These are phyloP conservation scores for Limenitis camilla DNA, from an alignment of 2,888 invertebrate genomes.

Conservation along the genomic window DNA sequence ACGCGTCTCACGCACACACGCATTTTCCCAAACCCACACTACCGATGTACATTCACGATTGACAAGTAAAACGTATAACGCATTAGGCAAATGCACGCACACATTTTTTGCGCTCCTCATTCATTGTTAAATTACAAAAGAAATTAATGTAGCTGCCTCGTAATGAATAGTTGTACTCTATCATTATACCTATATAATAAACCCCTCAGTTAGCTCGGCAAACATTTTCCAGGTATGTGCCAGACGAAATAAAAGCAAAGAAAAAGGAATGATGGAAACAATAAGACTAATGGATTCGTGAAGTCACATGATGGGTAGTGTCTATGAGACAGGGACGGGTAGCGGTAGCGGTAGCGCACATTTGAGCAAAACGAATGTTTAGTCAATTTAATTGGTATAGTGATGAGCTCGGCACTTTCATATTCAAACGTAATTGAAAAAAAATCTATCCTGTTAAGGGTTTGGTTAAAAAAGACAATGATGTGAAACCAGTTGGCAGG, in stretches of 20 bases:
- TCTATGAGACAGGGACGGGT: slow-evolving; percentile 18
- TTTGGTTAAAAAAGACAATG: slow-evolving; percentile 23
- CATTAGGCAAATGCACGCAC: slow-evolving; percentile 45
- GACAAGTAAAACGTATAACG: slow-evolving; percentile 33
- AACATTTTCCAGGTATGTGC: slow-evolving; percentile 16
- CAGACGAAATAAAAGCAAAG: slow-evolving; percentile 19
- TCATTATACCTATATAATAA: slow-evolving; percentile 25
- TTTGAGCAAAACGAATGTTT: slow-evolving; percentile 40
- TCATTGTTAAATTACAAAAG: slow-evolving; percentile 29
- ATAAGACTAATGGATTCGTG: slow-evolving; percentile 15
- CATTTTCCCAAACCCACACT: slow-evolving; percentile 36
- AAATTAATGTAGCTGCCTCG: slow-evolving; percentile 23
- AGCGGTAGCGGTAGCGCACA: slow-evolving; percentile 20
- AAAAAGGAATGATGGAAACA: slow-evolving; percentile 11
- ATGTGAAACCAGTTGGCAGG: slow-evolving; percentile 23
- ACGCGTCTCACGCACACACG: slow-evolving; percentile 52
- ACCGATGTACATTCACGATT: slow-evolving; percentile 18
- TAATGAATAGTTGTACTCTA: slow-evolving; percentile 22
- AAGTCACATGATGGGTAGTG: slow-evolving; percentile 19
- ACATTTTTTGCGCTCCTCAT: slow-evolving; percentile 27
- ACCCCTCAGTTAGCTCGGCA: not conserved
- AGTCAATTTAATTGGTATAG: slow-evolving; percentile 41
- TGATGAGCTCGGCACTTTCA: slow-evolving; percentile 33
- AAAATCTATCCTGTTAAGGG: slow-evolving; percentile 36
- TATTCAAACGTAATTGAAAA: slow-evolving; percentile 60